Percentiles rank a stretch among this genome's conserved stretches.
Evolutionary conservation across 2,113 vertebrate genomes (phyloP).

Genomic region (Peucedramus taeniatus): DNA sequence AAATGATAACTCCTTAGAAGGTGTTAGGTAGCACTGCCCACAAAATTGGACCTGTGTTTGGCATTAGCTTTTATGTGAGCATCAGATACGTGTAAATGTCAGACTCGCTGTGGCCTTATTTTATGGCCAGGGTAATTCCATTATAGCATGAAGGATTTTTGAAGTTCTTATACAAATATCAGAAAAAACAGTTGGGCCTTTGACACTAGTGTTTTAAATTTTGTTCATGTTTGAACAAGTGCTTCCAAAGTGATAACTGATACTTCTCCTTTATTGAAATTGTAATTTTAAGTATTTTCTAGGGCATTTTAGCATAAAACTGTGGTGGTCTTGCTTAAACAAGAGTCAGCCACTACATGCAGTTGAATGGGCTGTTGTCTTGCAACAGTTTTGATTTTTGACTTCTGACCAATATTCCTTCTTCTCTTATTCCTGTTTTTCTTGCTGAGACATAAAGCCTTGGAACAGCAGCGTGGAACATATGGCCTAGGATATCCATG

Average conservation of each 20-base stretch:
- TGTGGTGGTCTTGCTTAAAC: background rate
- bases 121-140: background rate
- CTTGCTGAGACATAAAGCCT: background rate
- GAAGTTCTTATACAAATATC: background rate
- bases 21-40: background rate
- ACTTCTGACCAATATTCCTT: background rate
- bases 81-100: background rate
- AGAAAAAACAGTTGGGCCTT: background rate
- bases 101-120: background rate
- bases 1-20: background rate
- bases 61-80: background rate
- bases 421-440: background rate
- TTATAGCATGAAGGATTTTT: background rate
- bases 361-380: background rate
- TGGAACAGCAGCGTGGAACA: background rate
- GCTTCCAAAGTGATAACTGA: background rate
- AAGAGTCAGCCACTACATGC: rapidly evolving
- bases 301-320: background rate
- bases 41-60: background rate
- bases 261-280: background rate
- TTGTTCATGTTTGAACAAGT: background rate
- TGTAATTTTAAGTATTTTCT: background rate
- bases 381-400: background rate
- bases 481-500: background rate
- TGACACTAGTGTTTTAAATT: background rate